Evolutionary conservation across 2,797 vertebrate species (phyloP), one percentile per base, ranked within the genome.

Genomic region (Furcifer pardalis): DNA sequence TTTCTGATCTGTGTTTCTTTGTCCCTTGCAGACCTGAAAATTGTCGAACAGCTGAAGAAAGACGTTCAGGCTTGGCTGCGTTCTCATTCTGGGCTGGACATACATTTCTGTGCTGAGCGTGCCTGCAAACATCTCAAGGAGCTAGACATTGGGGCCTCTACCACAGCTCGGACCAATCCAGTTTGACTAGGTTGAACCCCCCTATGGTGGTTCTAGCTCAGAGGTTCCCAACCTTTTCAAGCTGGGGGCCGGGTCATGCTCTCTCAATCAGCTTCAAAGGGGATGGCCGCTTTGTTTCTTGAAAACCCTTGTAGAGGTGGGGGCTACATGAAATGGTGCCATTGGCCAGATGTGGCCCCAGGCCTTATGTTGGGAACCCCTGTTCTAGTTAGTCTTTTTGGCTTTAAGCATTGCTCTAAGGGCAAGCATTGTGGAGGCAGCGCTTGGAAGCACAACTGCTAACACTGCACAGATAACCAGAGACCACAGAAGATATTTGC

Each of bases 11-110:
- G 1, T 60, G 23, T 66, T 71, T 71, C 25, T 77, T 27, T 86
- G 4, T 32, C 13, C 49, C 2, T 49, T 65, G 42, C 40, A 83
- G 87, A 62, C n/a, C 37, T 19, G 3, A 90, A 92, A 81, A 89
- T 83, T 2, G 85, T 91, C 56, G 82, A 40, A 69, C 93, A 89
- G 86, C 87, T 95, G 59, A 93, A 87, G 87, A 44, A 83, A 2
- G 87, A 93, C 8, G 94, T 94, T 56, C 91, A 95, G 82, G 90
- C 82, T 72, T 95, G 95, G 95, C 87, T 95, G 17, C 90, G 90
- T 59, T 81, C 88, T 62, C 91, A 87, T 81, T 88, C 94, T 1
- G 95, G 94, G 75, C 92, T 92, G 77, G 90, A 93, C 1, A 90
- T 95, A 72, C 37, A 84, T 66, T 95, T 95, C 85, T 90, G 92